A percentile compares a stretch with the other conserved stretches of the same genome.
These are phyloP conservation scores for Dreissena polymorpha DNA, from an alignment of 1,140 invertebrate genomes.

Conservation along the genomic window DNA sequence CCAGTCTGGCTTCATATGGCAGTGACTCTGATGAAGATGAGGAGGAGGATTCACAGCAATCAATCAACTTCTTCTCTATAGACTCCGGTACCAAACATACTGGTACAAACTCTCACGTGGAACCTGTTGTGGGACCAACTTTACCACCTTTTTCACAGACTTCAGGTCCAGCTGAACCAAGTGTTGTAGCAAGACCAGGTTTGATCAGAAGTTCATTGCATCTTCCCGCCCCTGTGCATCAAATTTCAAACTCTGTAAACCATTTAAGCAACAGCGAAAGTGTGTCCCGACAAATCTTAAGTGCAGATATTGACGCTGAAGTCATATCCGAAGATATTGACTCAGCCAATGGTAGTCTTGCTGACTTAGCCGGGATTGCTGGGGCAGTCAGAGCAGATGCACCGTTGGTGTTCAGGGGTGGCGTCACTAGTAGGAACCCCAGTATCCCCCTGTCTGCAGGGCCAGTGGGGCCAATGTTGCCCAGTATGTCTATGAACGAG, in stretches of 20 bases:
- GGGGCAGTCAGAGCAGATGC: slow-evolving; percentile 19
- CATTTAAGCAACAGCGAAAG: neutral
- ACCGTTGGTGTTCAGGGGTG: slow-evolving; percentile 46
- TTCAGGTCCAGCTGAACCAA: neutral
- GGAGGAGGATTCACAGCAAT: slow-evolving; percentile 7
- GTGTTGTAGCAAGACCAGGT: slow-evolving; percentile 25
- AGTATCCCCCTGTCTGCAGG: neutral
- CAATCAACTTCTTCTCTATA: slow-evolving; percentile 60
- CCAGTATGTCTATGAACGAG: neutral
- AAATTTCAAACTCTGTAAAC: neutral
- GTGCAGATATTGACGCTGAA: neutral
- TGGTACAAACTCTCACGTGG: neutral
- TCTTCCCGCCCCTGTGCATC: slow-evolving; percentile 36
- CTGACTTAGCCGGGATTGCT: neutral
- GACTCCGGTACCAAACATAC: slow-evolving; percentile 23
- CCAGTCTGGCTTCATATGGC: slow-evolving; percentile 57
- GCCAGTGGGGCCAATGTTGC: neutral
- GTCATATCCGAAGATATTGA: slow-evolving; percentile 7
- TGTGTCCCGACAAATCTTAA: neutral
- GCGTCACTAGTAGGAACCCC: slow-evolving; percentile 3
- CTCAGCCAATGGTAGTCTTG: neutral
- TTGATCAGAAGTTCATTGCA: slow-evolving; percentile 31
- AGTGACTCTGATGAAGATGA: slow-evolving; percentile 73
- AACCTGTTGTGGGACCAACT: neutral
- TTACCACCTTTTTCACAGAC: neutral